Conservation (phyloP, 2,113 vertebrate species). For the Archocentrus centrarchus region DNA sequence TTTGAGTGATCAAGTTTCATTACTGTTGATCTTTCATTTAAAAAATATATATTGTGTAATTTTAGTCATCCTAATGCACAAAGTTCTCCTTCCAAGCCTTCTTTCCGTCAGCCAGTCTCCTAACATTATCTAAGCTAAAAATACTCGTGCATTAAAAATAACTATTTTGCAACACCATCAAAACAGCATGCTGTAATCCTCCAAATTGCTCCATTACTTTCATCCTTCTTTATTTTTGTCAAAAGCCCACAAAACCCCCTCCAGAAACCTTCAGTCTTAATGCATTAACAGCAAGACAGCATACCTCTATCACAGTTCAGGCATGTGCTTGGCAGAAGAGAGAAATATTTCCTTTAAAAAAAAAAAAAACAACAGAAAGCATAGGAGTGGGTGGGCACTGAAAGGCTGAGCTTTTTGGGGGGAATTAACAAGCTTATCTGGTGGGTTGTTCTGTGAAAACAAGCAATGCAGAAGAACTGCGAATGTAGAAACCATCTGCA, state of each 20-base stretch:
- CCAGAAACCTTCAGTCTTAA: constrained; percentile 24
- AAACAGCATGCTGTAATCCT: neutral
- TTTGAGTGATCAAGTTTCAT: neutral
- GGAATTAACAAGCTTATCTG: constrained; percentile 72
- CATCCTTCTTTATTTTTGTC: neutral
- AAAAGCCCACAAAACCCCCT: neutral
- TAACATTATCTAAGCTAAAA: neutral
- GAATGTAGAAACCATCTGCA: constrained; percentile 47
- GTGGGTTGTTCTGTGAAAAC: constrained; percentile 64
- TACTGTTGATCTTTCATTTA: neutral
- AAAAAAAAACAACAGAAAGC: neutral
- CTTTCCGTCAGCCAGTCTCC: neutral
- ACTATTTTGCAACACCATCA: neutral
- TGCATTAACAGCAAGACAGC: constrained; percentile 35
- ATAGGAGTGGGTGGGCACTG: constrained; percentile 57
- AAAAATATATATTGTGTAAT: neutral
- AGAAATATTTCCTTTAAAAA: constrained; percentile 39
- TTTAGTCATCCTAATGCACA: neutral
- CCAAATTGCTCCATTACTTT: neutral
- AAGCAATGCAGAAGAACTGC: constrained; percentile 57
- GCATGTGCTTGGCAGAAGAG: constrained; percentile 33
- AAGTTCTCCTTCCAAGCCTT: neutral
- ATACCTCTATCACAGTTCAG: constrained; percentile 46
- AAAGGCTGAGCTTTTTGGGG: constrained; percentile 45
- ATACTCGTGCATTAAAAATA: neutral